Conservation (phyloP, 2,888 invertebrate genomes). For the Eilema sororculum region DNA sequence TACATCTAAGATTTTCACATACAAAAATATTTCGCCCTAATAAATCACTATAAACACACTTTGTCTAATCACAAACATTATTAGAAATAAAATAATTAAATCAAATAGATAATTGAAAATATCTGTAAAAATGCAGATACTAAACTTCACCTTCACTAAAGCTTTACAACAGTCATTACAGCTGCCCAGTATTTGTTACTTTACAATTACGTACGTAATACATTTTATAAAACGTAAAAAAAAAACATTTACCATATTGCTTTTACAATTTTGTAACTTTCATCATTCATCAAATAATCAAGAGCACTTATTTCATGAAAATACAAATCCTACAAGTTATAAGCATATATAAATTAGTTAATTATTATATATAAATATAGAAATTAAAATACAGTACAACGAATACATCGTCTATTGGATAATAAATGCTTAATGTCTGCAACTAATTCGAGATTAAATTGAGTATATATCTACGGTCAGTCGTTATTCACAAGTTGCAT, state of each 20-base stretch:
- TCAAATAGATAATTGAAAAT: slow-evolving; percentile 52
- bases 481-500: slow-evolving; percentile 78
- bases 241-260: slow-evolving; percentile 33
- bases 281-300: slow-evolving; percentile 34
- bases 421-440: slow-evolving; percentile 65
- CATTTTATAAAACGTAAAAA: slow-evolving; percentile 43
- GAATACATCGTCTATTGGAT: slow-evolving; percentile 50
- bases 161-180: slow-evolving; percentile 51
- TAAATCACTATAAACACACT: slow-evolving; percentile 79
- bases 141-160: slow-evolving; percentile 48
- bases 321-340: slow-evolving; percentile 46
- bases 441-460: slow-evolving; percentile 63
- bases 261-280: slow-evolving; percentile 38
- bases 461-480: slow-evolving; percentile 73
- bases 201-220: slow-evolving; percentile 43
- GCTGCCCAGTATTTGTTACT: slow-evolving; percentile 54
- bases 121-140: slow-evolving; percentile 39
- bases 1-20: slow-evolving; percentile 77
- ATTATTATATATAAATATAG: slow-evolving; percentile 32
- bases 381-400: slow-evolving; percentile 51
- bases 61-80: slow-evolving; percentile 63
- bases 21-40: slow-evolving; percentile 84
- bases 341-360: slow-evolving; percentile 42
- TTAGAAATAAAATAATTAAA: slow-evolving; percentile 57
- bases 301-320: slow-evolving; percentile 39